These are phyloP conservation scores for Brenthis hecate DNA, from an alignment of 2,888 invertebrate genomes.

Conservation along the genomic window DNA sequence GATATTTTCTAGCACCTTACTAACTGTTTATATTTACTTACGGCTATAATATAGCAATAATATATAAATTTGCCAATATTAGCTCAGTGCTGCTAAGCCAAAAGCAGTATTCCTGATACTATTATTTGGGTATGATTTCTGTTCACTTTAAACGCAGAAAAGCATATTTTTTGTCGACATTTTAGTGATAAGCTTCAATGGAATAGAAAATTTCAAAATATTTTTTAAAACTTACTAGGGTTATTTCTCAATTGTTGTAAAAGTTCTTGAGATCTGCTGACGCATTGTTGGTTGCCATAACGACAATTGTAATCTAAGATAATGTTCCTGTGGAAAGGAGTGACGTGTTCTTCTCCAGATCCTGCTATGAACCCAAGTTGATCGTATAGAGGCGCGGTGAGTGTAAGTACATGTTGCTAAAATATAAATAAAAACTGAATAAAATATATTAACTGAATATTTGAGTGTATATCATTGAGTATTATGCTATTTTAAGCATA, in stretches of 20 bases:
- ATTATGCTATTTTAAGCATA: too few relatives aligned
- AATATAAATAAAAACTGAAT: conserved; percentile 28
- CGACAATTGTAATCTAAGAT: conserved; percentile 67
- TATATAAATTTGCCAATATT: too few relatives aligned
- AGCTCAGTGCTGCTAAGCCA: too few relatives aligned
- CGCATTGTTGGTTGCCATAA: conserved; percentile 61
- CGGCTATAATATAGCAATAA: too few relatives aligned
- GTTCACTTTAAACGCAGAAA: too few relatives aligned
- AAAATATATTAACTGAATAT: too few relatives aligned
- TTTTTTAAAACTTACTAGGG: conserved; percentile 58
- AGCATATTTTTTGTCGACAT: too few relatives aligned
- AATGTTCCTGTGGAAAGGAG: conserved; percentile 68
- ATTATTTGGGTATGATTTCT: too few relatives aligned
- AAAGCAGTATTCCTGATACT: too few relatives aligned
- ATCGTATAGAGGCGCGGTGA: conserved; percentile 63
- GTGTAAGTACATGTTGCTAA: conserved; percentile 58
- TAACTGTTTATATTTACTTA: too few relatives aligned
- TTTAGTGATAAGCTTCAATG: not conserved
- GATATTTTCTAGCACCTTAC: too few relatives aligned
- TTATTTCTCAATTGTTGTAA: conserved; percentile 62
- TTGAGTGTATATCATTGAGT: too few relatives aligned
- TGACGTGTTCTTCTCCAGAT: conserved; percentile 61
- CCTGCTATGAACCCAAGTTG: conserved; percentile 60
- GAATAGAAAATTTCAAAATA: not conserved
- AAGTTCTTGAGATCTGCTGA: conserved; percentile 55